Base-by-base conservation (phyloP, 2,888 invertebrate species). In the Synanthedon andrenaeformis region DNA sequence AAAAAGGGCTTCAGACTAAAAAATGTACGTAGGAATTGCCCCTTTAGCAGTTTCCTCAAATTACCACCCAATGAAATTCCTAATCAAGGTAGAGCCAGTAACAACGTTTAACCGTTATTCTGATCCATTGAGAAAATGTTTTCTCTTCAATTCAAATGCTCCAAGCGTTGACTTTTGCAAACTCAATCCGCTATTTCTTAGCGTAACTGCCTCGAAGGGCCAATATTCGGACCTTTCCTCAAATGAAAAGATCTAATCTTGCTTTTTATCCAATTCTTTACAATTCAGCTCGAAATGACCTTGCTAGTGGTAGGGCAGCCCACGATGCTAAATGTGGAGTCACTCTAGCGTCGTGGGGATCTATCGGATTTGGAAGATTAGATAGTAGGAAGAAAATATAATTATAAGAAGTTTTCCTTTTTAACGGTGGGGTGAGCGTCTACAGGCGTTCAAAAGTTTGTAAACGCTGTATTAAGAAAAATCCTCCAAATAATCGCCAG, bases 161-260 rank as follows among this genome's bases (percentile, higher is more conserved):
- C n/a, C 45, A 49, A 49, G 23, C 66, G 70, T 72, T 72, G 67
- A 73, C 68, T 71, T 72, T 69, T 59, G 58, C 67, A 58, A 60
- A 73, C 65, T 74, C 74, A 70, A 74, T 75, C 65, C 65, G 49
- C 17, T 23, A 23, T 49, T 73, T 65, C 65, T 63, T 55, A 62
- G 62, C 53, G 49, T 66, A 72, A 76, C 69, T 61, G 69, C 69
- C 75, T 70, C 73, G 41, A 54, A 66, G 76, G 76, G 67, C 69
- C 75, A 70, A 76, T 78, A 72, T 63, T 79, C 69, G 76, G 73
- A 75, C 76, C 75, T 74, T 76, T 74, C 66, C 59, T 69, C 67
- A 74, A 77, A 79, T 77, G 75, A 76, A 74, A 74, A 79, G 79
- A 79, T 79, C 73, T 74, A 72, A 79, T 79, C 79, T 78, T 55